A percentile compares a stretch with the other conserved stretches of the same genome.
Conservation (phyloP, 2,113 vertebrate genomes). For the Bolborhynchus lineola region DNA sequence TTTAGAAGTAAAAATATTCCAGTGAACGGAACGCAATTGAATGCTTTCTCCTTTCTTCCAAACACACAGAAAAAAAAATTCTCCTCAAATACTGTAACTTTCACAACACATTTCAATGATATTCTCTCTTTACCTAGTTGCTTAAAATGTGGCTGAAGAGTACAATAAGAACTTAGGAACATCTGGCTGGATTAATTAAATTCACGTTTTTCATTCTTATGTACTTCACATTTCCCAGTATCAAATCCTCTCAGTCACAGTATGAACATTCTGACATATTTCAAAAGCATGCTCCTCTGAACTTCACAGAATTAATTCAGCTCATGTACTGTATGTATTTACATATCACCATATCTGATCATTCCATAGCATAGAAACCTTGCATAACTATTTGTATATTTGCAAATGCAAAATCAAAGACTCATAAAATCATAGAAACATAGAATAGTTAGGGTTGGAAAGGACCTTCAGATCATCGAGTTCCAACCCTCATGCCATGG, state of each 20-base stretch:
- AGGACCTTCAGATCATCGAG: too few species aligned
- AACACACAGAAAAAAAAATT: not conserved
- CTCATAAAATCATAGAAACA: too few species aligned
- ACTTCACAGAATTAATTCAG: not conserved
- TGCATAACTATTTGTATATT: not conserved
- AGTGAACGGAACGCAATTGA: not conserved
- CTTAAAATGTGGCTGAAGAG: not conserved
- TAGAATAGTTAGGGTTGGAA: too few species aligned
- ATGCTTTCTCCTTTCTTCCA: not conserved
- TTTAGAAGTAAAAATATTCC: not conserved
- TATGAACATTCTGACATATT: not conserved
- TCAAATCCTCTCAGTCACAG: not conserved
- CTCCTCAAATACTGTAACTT: not conserved
- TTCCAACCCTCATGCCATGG: too few species aligned
- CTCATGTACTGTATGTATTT: not conserved
- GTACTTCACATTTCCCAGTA: not conserved
- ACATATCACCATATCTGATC: not conserved
- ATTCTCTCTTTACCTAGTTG: not conserved
- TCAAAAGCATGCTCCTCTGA: not conserved
- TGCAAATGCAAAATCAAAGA: not conserved
- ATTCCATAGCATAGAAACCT: not conserved
- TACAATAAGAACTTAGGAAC: not conserved
- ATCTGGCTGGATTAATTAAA: not conserved
- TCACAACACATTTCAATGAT: not conserved
- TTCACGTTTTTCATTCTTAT: not conserved